These are phyloP conservation scores for Halcyon badia DNA, from an alignment of 2,797 vertebrate species.

Conservation along the genomic window DNA sequence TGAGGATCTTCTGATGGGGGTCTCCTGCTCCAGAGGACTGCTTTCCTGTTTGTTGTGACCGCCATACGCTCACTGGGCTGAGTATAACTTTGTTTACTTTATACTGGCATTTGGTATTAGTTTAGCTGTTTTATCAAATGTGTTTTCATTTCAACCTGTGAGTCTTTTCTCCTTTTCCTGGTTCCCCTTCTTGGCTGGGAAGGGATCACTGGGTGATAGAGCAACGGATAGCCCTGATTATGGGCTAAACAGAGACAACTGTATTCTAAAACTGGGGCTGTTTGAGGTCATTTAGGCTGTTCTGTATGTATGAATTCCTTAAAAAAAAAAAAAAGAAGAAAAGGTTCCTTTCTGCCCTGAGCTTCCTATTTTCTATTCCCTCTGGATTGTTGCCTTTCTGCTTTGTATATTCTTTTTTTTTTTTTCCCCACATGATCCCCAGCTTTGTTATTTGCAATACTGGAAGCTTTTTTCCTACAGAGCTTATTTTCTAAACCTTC, in stretches of 20 bases:
- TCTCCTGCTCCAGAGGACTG: background rate
- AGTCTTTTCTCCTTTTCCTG: background rate
- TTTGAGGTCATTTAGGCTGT: background rate
- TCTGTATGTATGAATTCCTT: background rate
- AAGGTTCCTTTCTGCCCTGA: background rate
- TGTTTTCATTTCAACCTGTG: background rate
- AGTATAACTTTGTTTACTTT: background rate
- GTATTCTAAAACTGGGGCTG: background rate
- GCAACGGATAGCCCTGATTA: background rate
- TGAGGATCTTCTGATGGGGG: background rate
- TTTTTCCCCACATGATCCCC: background rate
- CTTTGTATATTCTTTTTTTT: background rate
- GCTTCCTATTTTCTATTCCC: background rate
- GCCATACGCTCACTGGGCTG: background rate
- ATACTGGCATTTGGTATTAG: background rate
- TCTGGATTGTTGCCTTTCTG: background rate
- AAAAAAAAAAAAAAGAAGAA: background rate
- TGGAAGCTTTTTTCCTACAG: background rate
- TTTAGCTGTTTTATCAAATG: background rate
- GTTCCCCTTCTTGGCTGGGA: background rate
- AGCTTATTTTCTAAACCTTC: slow-evolving; percentile 3
- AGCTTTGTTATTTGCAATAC: background rate
- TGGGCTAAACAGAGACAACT: background rate
- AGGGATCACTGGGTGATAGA: background rate
- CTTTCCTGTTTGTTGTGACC: background rate